Conservation (phyloP, 2,797 vertebrate genomes). For the Hafferia zeledoni region DNA sequence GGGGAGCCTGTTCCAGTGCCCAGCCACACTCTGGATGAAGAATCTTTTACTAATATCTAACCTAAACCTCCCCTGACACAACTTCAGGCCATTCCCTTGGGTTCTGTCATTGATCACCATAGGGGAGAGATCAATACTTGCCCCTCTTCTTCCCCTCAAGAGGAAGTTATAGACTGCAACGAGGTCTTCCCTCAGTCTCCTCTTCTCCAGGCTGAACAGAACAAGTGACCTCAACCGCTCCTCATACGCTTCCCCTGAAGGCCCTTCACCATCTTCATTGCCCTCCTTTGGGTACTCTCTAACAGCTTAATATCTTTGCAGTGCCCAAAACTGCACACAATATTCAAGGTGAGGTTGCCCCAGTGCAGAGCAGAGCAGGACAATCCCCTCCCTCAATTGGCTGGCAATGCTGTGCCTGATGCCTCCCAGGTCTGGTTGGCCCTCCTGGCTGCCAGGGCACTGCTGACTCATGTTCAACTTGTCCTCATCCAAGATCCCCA, state of each 20-base stretch:
- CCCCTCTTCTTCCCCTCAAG: no score
- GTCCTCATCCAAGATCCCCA: background rate
- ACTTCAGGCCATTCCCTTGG: background rate
- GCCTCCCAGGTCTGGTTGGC: background rate
- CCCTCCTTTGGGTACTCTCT: background rate
- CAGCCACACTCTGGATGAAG: background rate
- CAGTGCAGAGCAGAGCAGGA: background rate
- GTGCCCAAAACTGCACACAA: background rate
- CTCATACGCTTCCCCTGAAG: background rate
- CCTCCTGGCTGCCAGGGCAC: background rate
- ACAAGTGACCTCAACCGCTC: background rate
- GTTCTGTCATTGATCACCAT: background rate
- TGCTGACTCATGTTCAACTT: background rate
- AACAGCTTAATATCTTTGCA: background rate
- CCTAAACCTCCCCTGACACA: background rate
- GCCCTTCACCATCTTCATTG: background rate
- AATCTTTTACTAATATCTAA: background rate
- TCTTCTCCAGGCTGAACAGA: background rate
- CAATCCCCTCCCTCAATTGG: background rate
- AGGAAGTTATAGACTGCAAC: background rate
- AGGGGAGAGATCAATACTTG: background rate
- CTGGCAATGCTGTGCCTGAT: background rate
- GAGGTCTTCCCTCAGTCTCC: background rate
- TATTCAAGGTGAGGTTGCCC: background rate
- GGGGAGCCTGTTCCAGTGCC: background rate